These are phyloP conservation scores for Stictocephala bisonia DNA, from an alignment of 2,888 invertebrate genomes.

Conservation along the genomic window DNA sequence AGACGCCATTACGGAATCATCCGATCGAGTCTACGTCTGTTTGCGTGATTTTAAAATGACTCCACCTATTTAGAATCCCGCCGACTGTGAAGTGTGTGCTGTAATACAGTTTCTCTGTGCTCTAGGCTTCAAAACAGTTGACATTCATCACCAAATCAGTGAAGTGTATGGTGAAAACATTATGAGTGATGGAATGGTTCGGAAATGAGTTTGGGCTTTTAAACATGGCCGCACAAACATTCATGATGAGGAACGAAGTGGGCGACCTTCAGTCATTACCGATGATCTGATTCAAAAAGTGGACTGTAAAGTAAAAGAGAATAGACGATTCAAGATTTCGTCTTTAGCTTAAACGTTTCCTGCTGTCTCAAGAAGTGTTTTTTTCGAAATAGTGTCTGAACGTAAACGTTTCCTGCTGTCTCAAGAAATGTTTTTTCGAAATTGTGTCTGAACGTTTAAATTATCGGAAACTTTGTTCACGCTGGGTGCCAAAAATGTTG, in stretches of 20 bases:
- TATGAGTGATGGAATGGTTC: slow-evolving; percentile 56
- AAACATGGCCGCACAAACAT: slow-evolving; percentile 22
- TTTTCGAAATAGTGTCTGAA: neutral
- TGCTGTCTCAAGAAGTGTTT: neutral
- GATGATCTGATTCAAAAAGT: slow-evolving; percentile 51
- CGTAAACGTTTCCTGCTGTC: too few relatives aligned
- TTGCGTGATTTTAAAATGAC: too few relatives aligned
- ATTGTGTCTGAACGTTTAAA: slow-evolving; percentile 49
- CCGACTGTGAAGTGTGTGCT: too few relatives aligned
- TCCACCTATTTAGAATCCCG: too few relatives aligned
- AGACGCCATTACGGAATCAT: neutral
- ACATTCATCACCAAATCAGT: slow-evolving; percentile 54
- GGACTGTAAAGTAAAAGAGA: slow-evolving; percentile 49
- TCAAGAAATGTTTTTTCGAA: too few relatives aligned
- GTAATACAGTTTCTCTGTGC: slow-evolving; percentile 52
- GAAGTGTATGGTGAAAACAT: slow-evolving; percentile 55
- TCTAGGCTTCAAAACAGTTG: slow-evolving; percentile 51
- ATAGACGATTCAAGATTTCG: slow-evolving; percentile 50
- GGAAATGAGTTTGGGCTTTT: slow-evolving; percentile 47
- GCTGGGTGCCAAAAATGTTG: slow-evolving; percentile 56
- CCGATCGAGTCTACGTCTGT: neutral
- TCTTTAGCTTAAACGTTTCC: slow-evolving; percentile 48
- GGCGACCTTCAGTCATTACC: slow-evolving; percentile 51
- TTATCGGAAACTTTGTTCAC: slow-evolving; percentile 55
- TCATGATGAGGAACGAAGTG: slow-evolving; percentile 48